Base-by-base conservation (phyloP, 2,888 invertebrate genomes). In the Euphydryas editha region DNA sequence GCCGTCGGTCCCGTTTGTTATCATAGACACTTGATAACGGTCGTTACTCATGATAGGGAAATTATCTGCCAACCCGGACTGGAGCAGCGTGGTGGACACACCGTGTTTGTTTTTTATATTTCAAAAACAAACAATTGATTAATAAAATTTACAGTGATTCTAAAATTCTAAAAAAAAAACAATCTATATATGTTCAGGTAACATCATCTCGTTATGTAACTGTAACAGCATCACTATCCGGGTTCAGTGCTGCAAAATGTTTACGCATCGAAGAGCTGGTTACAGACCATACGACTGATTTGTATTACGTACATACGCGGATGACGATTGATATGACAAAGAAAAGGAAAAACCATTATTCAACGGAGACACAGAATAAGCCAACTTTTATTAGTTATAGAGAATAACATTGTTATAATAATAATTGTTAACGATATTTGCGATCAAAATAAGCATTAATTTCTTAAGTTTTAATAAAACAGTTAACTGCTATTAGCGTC, bases 201-300 rank as follows among this genome's bases (percentile, higher is more conserved):
- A 36, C 54, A 54, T 54, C 54, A 54, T 54, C 30, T 54, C n/a
- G 17, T 64, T 64, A 59, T 59, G 17, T 64, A 58, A 64, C 10
- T 44, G 58, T 30, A 64, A 58, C 51, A 47, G 30, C 24, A 47
- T 20, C 47, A 13, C 49, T 63, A 51, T 63, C 63, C 63, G 63
- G 58, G 30, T 63, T 49, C 24, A 56, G 51, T 49, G 24, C 46
- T 63, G 51, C 63, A 64, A 51, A 56, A 24, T 44, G 49, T 63
- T 63, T 47, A 64, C 57, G 63, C 63, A 58, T 54, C 63, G 44
- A 24, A n/a, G 36, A 64, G 51, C 63, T 58, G 49, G 42, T 64
- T 51, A 42, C 18, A 18, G 36, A 54, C 58, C 42, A 24, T 58
- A 20, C 42, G 42, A 13, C 8, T 42, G 47, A 57, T 58, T 63